Evolutionary conservation across 2,113 vertebrate genomes (phyloP).

Genomic region (Nothobranchius furzeri): DNA sequence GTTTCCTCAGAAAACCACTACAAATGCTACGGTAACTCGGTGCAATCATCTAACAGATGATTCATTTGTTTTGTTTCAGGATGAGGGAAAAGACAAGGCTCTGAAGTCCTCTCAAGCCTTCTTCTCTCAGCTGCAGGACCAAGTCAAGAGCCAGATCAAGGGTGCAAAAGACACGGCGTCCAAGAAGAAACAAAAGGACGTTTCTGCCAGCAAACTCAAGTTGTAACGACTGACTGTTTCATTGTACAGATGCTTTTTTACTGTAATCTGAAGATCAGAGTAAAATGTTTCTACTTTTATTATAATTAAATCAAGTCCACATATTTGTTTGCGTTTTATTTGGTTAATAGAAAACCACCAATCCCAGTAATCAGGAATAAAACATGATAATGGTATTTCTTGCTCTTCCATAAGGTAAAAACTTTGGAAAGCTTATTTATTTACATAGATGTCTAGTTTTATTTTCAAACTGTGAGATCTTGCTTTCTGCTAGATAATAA

Average conservation of each 20-base stretch:
- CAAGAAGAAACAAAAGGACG: conserved; percentile 81
- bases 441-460: no score
- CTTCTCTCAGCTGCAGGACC: conserved; percentile 95
- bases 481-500: no score
- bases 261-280: conserved; percentile 24
- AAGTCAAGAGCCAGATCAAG: conserved; percentile 92
- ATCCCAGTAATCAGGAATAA: background rate
- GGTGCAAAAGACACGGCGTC: conserved; percentile 78
- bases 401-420: no score
- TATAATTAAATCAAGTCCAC: conserved; percentile 3
- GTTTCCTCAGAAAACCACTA: background rate
- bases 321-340: conserved; percentile 11
- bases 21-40: background rate
- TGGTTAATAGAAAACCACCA: background rate
- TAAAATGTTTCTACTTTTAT: conserved; percentile 40
- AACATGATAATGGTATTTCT: no score
- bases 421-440: no score
- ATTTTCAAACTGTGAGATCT: no score
- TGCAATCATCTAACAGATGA: no score
- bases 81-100: conserved; percentile 93
- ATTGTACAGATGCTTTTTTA: conserved; percentile 64
- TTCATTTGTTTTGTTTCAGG: conserved; percentile 74
- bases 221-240: conserved; percentile 74
- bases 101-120: conserved; percentile 93
- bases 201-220: conserved; percentile 91